phyloP scores from a whole-genome alignment of 2,113 vertebrate genomes.

The Myotis davidii region DNA sequence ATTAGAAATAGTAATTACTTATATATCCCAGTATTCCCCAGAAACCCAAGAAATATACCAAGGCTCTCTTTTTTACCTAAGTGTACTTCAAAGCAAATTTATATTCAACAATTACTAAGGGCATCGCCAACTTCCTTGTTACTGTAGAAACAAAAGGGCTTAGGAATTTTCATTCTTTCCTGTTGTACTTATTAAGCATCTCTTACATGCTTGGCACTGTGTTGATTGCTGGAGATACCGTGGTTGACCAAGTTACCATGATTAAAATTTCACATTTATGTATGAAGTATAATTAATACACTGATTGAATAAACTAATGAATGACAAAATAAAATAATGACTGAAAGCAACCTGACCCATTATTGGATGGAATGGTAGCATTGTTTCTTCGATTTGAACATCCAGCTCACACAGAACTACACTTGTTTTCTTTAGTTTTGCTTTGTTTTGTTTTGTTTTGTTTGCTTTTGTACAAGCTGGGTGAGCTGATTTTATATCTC shows the following conservation, averaged over 20 bases:
- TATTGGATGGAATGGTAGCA: not conserved
- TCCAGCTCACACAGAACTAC: not conserved
- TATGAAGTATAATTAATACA: not conserved
- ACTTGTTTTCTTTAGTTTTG: not conserved
- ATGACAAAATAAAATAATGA: not conserved
- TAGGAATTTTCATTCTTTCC: not conserved
- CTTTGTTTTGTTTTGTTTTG: not conserved
- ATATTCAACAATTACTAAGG: not conserved
- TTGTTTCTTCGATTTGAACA: not conserved
- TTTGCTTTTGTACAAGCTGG: not conserved
- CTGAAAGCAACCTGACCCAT: not conserved
- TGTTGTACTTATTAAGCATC: not conserved
- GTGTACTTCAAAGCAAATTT: not conserved
- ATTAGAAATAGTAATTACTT: conserved; percentile 34
- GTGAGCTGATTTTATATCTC: not conserved
- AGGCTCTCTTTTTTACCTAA: not conserved
- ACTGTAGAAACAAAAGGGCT: not conserved
- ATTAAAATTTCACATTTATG: not conserved
- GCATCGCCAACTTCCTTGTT: not conserved
- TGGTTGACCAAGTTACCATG: not conserved
- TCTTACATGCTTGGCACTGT: not conserved
- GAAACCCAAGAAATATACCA: conserved; percentile 8
- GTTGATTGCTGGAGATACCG: not conserved
- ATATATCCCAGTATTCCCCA: not conserved
- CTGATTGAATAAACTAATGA: not conserved